Evolutionary conservation across 1,140 invertebrate species (phyloP).

Genomic region (Polypedilum pembai): DNA sequence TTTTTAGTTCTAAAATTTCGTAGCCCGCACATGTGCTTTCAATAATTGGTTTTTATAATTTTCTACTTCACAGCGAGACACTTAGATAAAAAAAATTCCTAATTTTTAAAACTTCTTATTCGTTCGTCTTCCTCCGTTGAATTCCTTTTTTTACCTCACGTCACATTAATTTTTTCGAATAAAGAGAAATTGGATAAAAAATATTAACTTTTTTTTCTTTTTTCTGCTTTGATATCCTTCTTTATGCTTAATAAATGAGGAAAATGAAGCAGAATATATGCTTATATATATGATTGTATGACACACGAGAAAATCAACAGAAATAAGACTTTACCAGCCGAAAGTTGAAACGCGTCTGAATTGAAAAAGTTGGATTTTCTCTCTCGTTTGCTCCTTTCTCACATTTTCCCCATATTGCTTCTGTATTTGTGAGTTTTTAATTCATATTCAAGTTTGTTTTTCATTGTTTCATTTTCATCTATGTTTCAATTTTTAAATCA

Average conservation of each 20-base stretch:
- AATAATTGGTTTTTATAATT: neutral
- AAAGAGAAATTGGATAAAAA: neutral
- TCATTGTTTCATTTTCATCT: too few species aligned
- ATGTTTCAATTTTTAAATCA: too few species aligned
- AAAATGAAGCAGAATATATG: neutral
- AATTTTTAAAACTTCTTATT: neutral
- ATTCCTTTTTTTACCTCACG: neutral
- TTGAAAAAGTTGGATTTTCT: neutral
- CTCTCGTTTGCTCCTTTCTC: neutral
- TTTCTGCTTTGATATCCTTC: neutral
- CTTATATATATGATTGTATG: neutral
- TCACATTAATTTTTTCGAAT: neutral
- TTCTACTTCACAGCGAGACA: conserved; percentile 10
- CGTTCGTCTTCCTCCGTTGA: neutral
- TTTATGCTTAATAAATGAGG: neutral
- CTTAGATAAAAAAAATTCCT: neutral
- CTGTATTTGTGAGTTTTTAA: too few species aligned
- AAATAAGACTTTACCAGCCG: neutral
- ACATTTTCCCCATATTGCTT: neutral
- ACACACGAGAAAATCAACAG: neutral
- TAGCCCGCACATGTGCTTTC: conserved; percentile 81
- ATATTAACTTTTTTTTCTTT: neutral
- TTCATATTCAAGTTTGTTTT: too few species aligned
- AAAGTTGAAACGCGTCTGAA: conserved; percentile 9
- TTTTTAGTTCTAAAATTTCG: conserved; percentile 82